phyloP scores from a whole-genome alignment of 30 jellyfish, hydroid and myxozoan species.

The Clytia hemisphaerica region DNA sequence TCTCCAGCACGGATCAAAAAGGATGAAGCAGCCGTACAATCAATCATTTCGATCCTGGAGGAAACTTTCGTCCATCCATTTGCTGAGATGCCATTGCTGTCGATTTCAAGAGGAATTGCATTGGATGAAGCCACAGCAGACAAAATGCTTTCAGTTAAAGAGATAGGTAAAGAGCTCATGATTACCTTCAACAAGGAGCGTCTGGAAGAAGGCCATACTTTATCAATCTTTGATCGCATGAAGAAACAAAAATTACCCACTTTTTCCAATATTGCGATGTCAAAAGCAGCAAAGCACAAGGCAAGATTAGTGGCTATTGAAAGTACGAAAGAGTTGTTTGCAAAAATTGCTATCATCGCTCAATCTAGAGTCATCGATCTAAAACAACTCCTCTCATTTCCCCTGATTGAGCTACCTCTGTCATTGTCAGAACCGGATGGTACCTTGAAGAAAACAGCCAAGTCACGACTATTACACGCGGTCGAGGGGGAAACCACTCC shows the following conservation, averaged over 20 bases:
- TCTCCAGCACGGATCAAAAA: neutral
- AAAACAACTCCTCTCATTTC: neutral
- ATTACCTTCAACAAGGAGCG: neutral
- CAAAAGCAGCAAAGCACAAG: too few relatives aligned
- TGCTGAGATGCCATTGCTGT: neutral
- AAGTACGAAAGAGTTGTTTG: neutral
- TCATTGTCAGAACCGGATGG: neutral
- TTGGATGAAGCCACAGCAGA: too few relatives aligned
- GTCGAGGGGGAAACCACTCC: neutral
- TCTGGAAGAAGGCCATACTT: neutral
- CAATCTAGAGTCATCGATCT: neutral
- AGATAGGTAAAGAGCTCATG: neutral
- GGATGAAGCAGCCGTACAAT: neutral
- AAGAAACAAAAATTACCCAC: neutral
- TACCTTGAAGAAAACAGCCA: neutral
- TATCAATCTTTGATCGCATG: neutral
- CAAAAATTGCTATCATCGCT: neutral
- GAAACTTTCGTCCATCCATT: slow-evolving; percentile 2
- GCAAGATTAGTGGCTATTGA: neutral
- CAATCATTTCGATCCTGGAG: neutral
- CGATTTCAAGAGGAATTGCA: neutral
- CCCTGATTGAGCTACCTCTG: neutral
- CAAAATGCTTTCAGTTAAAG: too few relatives aligned
- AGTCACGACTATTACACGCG: neutral
- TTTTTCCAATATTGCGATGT: too few relatives aligned